Conservation (phyloP, 2,888 invertebrate species). For the Ochropacha duplaris region DNA sequence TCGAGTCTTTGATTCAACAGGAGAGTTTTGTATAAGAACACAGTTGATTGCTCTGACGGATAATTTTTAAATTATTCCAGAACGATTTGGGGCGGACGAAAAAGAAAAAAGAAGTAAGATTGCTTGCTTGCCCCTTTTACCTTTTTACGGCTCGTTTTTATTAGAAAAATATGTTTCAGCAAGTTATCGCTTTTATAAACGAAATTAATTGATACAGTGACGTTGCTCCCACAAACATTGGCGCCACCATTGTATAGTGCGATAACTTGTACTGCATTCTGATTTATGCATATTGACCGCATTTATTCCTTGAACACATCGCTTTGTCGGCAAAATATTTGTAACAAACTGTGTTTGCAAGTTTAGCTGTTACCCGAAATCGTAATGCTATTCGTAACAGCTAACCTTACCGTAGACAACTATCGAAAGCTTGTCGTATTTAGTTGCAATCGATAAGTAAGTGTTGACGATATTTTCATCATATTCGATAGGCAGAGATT, state of each 20-base stretch:
- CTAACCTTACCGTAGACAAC: constrained; percentile 62
- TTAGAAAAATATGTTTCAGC: constrained; percentile 70
- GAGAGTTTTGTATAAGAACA: constrained; percentile 12
- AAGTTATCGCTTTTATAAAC: constrained; percentile 77
- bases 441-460: constrained; percentile 59
- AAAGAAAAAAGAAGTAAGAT: constrained; percentile 99
- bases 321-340: constrained; percentile 71
- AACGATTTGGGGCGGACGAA: constrained; percentile 97
- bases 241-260: constrained; percentile 58
- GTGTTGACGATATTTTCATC: constrained; percentile 13
- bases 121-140: constrained; percentile 84
- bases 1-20: constrained; percentile 2
- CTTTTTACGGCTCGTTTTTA: constrained; percentile 79
- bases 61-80: constrained; percentile 86
- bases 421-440: constrained; percentile 68
- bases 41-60: constrained; percentile 59
- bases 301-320: constrained; percentile 73
- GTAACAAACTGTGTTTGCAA: constrained; percentile 49
- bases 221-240: constrained; percentile 55
- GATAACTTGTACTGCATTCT: constrained; percentile 79
- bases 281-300: constrained; percentile 70
- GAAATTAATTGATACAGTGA: constrained; percentile 55
- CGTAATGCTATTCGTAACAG: constrained; percentile 46
- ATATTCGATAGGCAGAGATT: constrained; percentile 12
- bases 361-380: constrained; percentile 64